These are phyloP conservation scores for Biston stratarius DNA, from an alignment of 2,888 invertebrate genomes.

Conservation along the genomic window DNA sequence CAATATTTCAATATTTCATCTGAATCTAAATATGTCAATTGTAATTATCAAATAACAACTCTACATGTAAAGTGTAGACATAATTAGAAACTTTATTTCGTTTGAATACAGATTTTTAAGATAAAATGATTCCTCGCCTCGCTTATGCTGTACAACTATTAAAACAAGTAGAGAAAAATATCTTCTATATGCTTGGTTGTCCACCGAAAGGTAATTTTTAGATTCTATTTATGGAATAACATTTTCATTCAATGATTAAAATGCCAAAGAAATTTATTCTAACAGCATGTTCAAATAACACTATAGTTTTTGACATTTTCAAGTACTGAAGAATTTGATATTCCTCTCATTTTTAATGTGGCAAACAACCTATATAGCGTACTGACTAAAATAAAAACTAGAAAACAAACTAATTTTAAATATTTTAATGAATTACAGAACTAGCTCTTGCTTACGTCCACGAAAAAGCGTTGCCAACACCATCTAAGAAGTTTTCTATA, in stretches of 20 bases:
- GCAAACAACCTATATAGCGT: too few species aligned
- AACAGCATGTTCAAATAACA: too few species aligned
- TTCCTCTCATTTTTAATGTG: too few species aligned
- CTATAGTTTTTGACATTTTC: too few species aligned
- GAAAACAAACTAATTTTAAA: constrained; percentile 5
- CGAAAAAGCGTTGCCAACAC: constrained; percentile 50
- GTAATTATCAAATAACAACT: too few species aligned
- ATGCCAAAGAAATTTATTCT: background rate
- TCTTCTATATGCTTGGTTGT: constrained; percentile 67
- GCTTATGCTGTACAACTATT: constrained; percentile 59
- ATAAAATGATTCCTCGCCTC: constrained; percentile 65
- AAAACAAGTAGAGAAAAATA: constrained; percentile 66
- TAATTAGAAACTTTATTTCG: background rate
- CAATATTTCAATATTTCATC: too few species aligned
- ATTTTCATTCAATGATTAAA: background rate
- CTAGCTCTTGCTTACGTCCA: constrained; percentile 68
- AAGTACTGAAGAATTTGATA: too few species aligned
- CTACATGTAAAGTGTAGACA: too few species aligned
- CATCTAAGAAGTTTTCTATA: constrained; percentile 77
- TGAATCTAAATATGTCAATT: background rate
- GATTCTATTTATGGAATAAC: background rate
- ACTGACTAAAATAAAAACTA: too few species aligned
- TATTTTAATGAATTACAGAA: constrained; percentile 59
- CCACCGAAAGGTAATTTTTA: constrained; percentile 70
- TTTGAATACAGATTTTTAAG: background rate